Evolutionary conservation across 2,113 vertebrate genomes (phyloP), one percentile per base, ranked within the genome.

Genomic region (Macrotus californicus): DNA sequence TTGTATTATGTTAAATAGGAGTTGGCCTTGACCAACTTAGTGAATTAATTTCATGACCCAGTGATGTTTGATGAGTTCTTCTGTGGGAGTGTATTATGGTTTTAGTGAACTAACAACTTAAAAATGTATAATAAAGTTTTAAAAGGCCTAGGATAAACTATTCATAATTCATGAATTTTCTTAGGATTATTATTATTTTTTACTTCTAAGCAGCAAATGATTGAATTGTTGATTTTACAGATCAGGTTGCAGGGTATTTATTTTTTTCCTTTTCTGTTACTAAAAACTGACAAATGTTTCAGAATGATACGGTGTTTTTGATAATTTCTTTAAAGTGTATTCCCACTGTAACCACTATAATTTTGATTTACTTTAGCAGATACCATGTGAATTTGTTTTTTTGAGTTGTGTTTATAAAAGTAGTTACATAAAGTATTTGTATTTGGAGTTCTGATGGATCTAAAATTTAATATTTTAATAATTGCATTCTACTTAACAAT

Each of bases 251-350:
- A 86, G 34, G 10, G 19, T 50, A 72, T 56, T 70, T n/a, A 12
- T 77, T 75, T 72, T 56, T 3, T 24, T 2, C 2, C 19, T 59
- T 48, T 67, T 75, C 34, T 92, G n/a, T 69, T 56, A 96, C 59
- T 91, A 85, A 93, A 91, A 85, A 70, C 14, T 88, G 54, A 91
- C 50, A 79, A 46, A 41, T 93, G n/a, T 67, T 91, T 84, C 67
- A 85, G 72, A 64, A 64, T 70, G 39, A 54, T 52, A 34, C 13
- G 13, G 10, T 87, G 77, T 77, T 76, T 56, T 56, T 87, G 46
- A 94, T 83, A 91, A 77, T 46, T 13, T 85, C 56, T 93, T 91
- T 85, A 48, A 75, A 86, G 50, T 86, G 22, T 41, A 69, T 81
- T 94, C 75, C 16, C 2, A 54, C 48, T 48, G 48, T 67, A 84